A percentile compares a stretch with the other conserved stretches of the same genome.
Conservation (phyloP, 2,888 invertebrate genomes). For the Teleiodes luculella region DNA sequence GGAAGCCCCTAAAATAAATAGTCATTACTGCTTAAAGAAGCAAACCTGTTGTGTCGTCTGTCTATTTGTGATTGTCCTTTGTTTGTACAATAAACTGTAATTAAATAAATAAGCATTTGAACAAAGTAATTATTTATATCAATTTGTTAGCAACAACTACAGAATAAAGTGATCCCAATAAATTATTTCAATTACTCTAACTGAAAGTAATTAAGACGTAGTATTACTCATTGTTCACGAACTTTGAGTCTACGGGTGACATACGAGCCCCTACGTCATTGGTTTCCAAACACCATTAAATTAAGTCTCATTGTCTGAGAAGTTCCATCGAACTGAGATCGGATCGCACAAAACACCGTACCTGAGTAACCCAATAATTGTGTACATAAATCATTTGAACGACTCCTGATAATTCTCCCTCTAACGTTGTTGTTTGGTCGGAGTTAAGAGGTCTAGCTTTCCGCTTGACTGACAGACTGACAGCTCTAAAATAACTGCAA, state of each 20-base stretch:
- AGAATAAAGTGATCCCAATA: not conserved
- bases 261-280: conserved; percentile 16
- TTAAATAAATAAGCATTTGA: too few relatives aligned
- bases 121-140: too few relatives aligned
- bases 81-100: too few relatives aligned
- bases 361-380: conserved; percentile 79
- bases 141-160: too few relatives aligned
- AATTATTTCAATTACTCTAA: not conserved
- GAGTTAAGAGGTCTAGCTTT: conserved; percentile 25
- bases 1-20: too few relatives aligned
- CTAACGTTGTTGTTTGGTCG: conserved; percentile 48
- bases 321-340: conserved; percentile 64
- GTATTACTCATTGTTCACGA: not conserved
- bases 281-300: conserved; percentile 59
- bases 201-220: not conserved
- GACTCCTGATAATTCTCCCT: conserved; percentile 77
- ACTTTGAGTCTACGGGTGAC: conserved; percentile 1
- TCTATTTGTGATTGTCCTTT: too few relatives aligned
- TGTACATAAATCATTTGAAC: conserved; percentile 78
- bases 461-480: not conserved
- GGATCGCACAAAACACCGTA: conserved; percentile 72
- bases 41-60: too few relatives aligned
- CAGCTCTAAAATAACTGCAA: too few relatives aligned
- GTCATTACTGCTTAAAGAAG: too few relatives aligned
- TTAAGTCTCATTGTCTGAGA: conserved; percentile 71